Conservation (phyloP, 2,888 invertebrate species). For the Autographa gamma region DNA sequence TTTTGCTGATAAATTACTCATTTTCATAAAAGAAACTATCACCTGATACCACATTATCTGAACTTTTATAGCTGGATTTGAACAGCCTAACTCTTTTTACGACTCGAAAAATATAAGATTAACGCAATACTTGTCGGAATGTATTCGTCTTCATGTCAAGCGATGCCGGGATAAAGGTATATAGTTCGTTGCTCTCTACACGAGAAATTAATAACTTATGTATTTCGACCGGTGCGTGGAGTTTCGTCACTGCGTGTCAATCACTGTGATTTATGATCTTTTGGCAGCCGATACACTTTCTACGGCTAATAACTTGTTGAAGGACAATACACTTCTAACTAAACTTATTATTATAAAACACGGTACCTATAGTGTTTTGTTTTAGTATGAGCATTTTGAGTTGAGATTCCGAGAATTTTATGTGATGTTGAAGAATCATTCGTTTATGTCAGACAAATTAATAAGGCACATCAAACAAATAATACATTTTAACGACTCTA, state of each 20-base stretch:
- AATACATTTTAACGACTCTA: too few relatives aligned
- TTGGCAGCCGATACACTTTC: slow-evolving; percentile 74
- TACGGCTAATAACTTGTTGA: slow-evolving; percentile 47
- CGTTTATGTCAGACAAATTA: not conserved
- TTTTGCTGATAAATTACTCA: not conserved
- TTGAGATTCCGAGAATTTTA: not conserved
- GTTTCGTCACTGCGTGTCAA: slow-evolving; percentile 78
- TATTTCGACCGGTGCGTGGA: slow-evolving; percentile 25
- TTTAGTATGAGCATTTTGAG: not conserved
- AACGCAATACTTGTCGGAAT: slow-evolving; percentile 25
- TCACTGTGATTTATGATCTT: slow-evolving; percentile 76
- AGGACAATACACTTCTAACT: slow-evolving; percentile 12
- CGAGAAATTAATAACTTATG: slow-evolving; percentile 31
- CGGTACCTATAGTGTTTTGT: not conserved
- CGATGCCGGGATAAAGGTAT: slow-evolving; percentile 48
- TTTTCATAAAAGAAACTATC: not conserved
- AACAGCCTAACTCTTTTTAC: not conserved
- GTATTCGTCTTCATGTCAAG: slow-evolving; percentile 35
- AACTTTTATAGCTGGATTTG: not conserved
- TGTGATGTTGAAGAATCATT: not conserved
- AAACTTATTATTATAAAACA: slow-evolving; percentile 3
- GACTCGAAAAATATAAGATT: slow-evolving; percentile 16
- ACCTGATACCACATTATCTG: not conserved
- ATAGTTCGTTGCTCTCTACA: slow-evolving; percentile 29
- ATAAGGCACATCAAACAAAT: too few relatives aligned